These are phyloP conservation scores for Thamnaconus septentrionalis DNA, from an alignment of 2,113 vertebrate species.

Conservation along the genomic window DNA sequence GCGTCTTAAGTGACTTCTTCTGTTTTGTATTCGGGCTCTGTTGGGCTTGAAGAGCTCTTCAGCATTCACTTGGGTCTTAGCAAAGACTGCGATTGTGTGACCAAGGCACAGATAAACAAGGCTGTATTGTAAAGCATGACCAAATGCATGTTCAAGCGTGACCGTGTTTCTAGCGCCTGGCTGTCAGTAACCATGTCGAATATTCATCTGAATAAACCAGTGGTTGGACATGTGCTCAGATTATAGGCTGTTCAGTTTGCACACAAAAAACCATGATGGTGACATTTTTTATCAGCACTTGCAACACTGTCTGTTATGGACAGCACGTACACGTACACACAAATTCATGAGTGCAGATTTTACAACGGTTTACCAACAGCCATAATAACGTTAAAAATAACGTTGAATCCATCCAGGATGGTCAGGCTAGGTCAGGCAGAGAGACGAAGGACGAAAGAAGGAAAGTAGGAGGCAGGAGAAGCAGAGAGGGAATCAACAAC, in stretches of 20 bases:
- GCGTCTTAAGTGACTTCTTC: constrained; percentile 23
- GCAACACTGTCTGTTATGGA: no score
- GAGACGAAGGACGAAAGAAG: no score
- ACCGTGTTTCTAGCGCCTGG: neutral
- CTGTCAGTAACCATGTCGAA: constrained; percentile 5
- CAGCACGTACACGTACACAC: no score
- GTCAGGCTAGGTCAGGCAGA: no score
- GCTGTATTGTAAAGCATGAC: constrained; percentile 14
- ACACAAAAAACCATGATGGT: neutral
- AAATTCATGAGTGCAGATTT: neutral
- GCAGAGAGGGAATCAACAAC: no score
- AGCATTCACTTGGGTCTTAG: constrained; percentile 24
- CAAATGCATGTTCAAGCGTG: constrained; percentile 4
- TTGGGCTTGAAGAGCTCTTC: constrained; percentile 27
- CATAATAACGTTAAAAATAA: no score
- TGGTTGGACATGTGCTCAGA: constrained; percentile 1
- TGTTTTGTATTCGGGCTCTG: constrained; percentile 6
- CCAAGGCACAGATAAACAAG: constrained; percentile 11
- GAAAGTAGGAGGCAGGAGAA: no score
- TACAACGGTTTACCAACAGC: neutral
- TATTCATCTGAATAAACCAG: constrained; percentile 30
- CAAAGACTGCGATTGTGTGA: constrained; percentile 18
- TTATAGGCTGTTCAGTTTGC: neutral
- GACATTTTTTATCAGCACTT: neutral
- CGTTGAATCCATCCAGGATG: no score